phyloP scores from a whole-genome alignment of 2,888 invertebrate genomes.

The Sminthurides aquaticus region DNA sequence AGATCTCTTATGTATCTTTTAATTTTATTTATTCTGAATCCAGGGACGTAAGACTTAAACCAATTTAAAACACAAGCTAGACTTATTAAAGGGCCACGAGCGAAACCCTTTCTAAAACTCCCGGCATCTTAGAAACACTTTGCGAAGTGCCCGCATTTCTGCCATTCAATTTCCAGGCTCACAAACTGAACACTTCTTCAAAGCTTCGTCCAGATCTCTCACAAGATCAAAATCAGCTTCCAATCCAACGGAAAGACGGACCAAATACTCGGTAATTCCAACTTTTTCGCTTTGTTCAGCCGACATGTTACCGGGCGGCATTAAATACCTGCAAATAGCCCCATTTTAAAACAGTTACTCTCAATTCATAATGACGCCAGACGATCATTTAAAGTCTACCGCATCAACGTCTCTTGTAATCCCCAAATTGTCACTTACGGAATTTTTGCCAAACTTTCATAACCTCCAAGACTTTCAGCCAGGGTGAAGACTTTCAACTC shows the following conservation, averaged over 20 bases:
- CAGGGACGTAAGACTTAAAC: no score
- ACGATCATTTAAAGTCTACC: no score
- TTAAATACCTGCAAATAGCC: conserved; percentile 59
- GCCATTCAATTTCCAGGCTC: background rate
- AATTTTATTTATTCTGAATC: no score
- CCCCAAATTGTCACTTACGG: conserved; percentile 47
- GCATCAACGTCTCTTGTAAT: no score
- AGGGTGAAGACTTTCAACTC: conserved; percentile 48
- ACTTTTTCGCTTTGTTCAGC: conserved; percentile 61
- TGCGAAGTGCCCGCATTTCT: background rate
- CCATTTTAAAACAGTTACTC: conserved; percentile 10
- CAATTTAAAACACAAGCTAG: no score
- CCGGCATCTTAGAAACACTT: no score
- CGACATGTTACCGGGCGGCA: conserved; percentile 93
- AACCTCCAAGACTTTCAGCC: conserved; percentile 54
- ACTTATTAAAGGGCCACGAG: no score
- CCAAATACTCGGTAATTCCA: conserved; percentile 74
- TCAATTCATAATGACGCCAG: no score
- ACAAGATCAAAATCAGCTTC: conserved; percentile 81
- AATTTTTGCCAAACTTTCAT: conserved; percentile 52
- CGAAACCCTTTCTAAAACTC: no score
- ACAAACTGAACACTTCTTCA: conserved; percentile 49
- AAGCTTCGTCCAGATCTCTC: conserved; percentile 72
- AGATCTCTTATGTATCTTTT: no score
- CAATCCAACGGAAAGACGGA: conserved; percentile 82